Evolutionary conservation across 2,888 invertebrate species (phyloP), one percentile per base, ranked within the genome.

Genomic region (Tetragnatha montana): DNA sequence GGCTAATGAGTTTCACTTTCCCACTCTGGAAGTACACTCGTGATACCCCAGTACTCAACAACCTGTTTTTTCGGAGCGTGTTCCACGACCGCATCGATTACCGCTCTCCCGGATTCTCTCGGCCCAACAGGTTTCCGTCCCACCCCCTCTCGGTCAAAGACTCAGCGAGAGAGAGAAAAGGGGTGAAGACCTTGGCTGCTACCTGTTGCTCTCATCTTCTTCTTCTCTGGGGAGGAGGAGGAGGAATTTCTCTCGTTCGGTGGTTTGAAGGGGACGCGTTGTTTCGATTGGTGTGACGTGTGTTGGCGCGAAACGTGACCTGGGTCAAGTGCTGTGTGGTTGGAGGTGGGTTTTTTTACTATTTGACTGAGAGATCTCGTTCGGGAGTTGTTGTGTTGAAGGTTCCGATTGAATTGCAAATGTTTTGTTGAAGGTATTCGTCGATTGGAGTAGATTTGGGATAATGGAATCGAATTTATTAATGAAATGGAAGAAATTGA

Each of bases 81-180:
- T 4, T 2, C 35, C 2, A 35, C 35, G 35, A 35, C 47, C 49
- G 21, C 51, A 22, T n/a, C 49, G 47, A 47, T 47, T 19, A 60
- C 21, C 51, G 60, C 71, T 35, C 50, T 68, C 89, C 89, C 85
- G 89, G 85, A 85, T 89, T 85, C 85, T 86, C 83, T 79, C 88
- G 10, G 35, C 35, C 82, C 74, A 89, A 89, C 89, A 70, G 85
- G 89, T 89, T 89, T 88, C 83, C 8, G 74, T 79, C 84, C 85
- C 85, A 81, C 85, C 89, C 89, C 75, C 87, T 79, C 70, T 79
- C 74, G 71, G 70, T 60, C 50, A 17, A 70, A 76, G 81, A 85
- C 85, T 84, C 70, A 73, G 81, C 81, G 71, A 60, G 22, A 47
- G 76, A 49, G 35, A 47, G 22, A 74, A 19, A 6, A 73, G 22